Evolutionary conservation across 1,140 invertebrate genomes (phyloP).

Genomic region (Carposina sasakii): DNA sequence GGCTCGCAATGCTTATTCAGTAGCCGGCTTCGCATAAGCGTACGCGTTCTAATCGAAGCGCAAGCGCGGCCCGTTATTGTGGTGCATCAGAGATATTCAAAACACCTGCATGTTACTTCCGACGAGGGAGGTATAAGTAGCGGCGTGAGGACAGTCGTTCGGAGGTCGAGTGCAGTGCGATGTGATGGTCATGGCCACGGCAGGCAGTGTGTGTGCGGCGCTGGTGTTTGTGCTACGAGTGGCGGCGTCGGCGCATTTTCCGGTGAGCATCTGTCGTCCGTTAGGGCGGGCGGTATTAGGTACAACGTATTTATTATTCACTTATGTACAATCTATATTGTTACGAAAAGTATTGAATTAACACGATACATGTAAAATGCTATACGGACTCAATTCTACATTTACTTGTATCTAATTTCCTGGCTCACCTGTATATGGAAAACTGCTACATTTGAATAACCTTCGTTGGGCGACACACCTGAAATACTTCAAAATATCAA

Average conservation of each 20-base stretch:
- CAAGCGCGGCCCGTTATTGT: conserved; percentile 21
- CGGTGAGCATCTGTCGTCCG: conserved; percentile 46
- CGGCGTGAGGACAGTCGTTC: conserved; percentile 21
- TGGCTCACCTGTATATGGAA: no score
- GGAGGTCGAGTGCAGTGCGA: conserved; percentile 43
- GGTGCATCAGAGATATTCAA: conserved; percentile 61
- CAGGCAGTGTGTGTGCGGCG: conserved; percentile 42
- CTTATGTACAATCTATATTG: no score
- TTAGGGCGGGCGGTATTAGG: conserved; percentile 59
- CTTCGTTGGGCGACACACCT: no score
- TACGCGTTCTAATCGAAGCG: conserved; percentile 59
- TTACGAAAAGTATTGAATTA: no score
- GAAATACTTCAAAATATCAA: no score
- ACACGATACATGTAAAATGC: no score
- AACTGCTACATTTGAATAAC: no score
- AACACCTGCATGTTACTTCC: conserved; percentile 60
- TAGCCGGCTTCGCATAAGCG: conserved; percentile 63
- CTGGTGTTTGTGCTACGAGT: conserved; percentile 49
- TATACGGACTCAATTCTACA: no score
- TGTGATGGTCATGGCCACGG: conserved; percentile 38
- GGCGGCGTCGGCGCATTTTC: conserved; percentile 55
- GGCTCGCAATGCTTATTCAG: conserved; percentile 65
- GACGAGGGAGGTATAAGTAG: conserved; percentile 46
- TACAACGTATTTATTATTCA: no score
- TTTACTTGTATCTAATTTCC: no score